phyloP scores from a whole-genome alignment of 1,140 invertebrate genomes.

The Andrena cerasifolii region DNA sequence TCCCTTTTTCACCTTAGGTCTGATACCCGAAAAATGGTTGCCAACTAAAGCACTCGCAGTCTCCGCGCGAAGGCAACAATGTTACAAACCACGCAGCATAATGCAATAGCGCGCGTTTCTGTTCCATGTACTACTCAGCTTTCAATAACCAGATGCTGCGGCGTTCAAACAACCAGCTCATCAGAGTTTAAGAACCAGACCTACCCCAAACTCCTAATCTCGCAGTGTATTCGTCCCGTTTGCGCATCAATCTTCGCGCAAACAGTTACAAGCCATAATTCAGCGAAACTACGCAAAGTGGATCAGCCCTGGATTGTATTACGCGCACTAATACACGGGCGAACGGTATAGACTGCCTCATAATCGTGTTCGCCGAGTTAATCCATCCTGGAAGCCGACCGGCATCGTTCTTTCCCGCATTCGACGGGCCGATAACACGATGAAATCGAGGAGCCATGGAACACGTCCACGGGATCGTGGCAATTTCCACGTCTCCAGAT shows the following conservation, averaged over 20 bases:
- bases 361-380: conserved; percentile 23
- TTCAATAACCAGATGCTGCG: no score
- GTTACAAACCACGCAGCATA: no score
- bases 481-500: conserved; percentile 10
- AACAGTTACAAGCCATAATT: conserved; percentile 16
- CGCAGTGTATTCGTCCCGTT: background rate
- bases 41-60: no score
- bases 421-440: conserved; percentile 52
- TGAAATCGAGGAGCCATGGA: conserved; percentile 25
- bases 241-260: conserved; percentile 15
- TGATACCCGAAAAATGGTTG: no score
- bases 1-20: no score
- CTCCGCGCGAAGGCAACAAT: no score
- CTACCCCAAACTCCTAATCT: conserved; percentile 24
- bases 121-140: no score
- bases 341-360: background rate
- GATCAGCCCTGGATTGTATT: conserved; percentile 6
- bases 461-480: conserved; percentile 4
- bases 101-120: no score
- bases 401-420: background rate
- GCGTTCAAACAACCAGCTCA: background rate
- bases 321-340: background rate
- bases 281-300: conserved; percentile 22
- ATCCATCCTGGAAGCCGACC: conserved; percentile 12
- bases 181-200: conserved; percentile 1